Percentiles rank a stretch among this genome's conserved stretches.
Conservation (phyloP, 2,797 vertebrate genomes). For the Sparus aurata region DNA sequence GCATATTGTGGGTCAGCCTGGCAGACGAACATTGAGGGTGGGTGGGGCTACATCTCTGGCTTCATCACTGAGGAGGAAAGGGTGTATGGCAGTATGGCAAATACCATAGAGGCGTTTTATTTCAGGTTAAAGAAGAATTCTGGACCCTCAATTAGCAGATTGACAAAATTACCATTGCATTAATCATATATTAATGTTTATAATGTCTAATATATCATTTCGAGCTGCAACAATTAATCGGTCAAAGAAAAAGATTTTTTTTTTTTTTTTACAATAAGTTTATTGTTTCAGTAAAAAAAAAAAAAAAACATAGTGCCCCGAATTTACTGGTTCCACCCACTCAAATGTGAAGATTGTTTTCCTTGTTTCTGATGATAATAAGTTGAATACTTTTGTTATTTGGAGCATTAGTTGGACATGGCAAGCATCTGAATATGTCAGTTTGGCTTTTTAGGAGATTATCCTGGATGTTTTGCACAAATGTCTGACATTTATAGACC, state of each 20-base stretch:
- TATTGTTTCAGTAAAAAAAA: no score
- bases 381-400: neutral
- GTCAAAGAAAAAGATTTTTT: neutral
- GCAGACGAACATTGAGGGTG: conserved; percentile 55
- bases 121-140: conserved; percentile 12
- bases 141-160: neutral
- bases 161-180: neutral
- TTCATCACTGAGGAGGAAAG: conserved; percentile 37
- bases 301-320: neutral
- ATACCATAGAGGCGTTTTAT: conserved; percentile 23
- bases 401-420: neutral
- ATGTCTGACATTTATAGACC: no score
- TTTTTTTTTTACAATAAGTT: neutral
- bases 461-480: no score
- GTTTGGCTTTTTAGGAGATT: neutral
- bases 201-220: neutral
- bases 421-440: neutral
- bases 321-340: neutral
- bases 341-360: neutral
- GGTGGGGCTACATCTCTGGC: conserved; percentile 48
- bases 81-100: conserved; percentile 11
- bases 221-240: neutral
- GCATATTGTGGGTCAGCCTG: conserved; percentile 63
- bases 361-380: neutral
- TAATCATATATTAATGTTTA: neutral